Conservation (phyloP, 2,888 invertebrate genomes). For the Metacarcinus magister region DNA sequence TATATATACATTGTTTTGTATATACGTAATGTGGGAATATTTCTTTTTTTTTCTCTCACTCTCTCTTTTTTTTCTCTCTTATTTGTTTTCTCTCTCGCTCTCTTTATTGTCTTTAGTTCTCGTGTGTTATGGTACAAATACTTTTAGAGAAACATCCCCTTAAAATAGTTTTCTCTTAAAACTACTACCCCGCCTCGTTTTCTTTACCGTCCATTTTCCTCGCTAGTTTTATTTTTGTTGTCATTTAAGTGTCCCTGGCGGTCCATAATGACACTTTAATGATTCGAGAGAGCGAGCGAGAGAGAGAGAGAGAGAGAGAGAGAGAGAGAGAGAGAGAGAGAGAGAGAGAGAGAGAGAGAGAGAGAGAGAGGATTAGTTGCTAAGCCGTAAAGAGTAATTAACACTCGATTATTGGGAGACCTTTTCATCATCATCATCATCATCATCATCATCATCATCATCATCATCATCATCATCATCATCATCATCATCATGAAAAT, state of each 20-base stretch:
- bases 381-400: too few species aligned
- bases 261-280: slow-evolving; percentile 13
- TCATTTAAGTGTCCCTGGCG: not conserved
- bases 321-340: slow-evolving; percentile 26
- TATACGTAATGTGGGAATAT: not conserved
- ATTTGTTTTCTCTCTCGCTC: not conserved
- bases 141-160: not conserved
- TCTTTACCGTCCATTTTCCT: not conserved
- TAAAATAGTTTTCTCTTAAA: not conserved
- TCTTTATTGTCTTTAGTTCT: not conserved
- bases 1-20: too few species aligned
- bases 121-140: not conserved
- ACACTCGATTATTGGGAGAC: too few species aligned
- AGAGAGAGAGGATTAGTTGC: not conserved
- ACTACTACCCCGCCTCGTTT: not conserved
- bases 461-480: too few species aligned
- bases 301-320: too few species aligned
- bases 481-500: too few species aligned
- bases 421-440: too few species aligned
- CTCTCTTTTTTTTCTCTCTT: not conserved
- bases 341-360: slow-evolving; percentile 26
- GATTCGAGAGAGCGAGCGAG: not conserved
- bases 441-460: too few species aligned
- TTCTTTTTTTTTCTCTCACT: not conserved
- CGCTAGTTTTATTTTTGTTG: not conserved